These are phyloP conservation scores for Diceros bicornis DNA, from an alignment of 2,797 vertebrate genomes.

Conservation along the genomic window DNA sequence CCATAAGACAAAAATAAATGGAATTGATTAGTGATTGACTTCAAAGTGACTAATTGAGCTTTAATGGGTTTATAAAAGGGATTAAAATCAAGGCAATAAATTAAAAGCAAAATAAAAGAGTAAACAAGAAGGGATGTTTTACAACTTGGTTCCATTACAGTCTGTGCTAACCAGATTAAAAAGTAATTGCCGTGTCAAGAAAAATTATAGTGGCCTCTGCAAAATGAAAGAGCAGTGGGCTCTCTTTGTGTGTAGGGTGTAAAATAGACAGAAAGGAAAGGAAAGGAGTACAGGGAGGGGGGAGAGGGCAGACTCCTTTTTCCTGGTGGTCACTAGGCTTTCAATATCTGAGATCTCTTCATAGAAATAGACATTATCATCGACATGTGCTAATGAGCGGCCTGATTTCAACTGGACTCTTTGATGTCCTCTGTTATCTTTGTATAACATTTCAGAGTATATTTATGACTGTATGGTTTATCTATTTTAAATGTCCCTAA, in stretches of 20 bases:
- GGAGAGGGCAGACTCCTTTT: not conserved
- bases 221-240: constrained; percentile 79
- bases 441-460: not conserved
- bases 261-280: constrained; percentile 32
- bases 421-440: not conserved
- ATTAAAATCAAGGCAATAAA: constrained; percentile 89
- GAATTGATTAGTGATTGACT: constrained; percentile 90
- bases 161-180: constrained; percentile 89
- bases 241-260: constrained; percentile 57
- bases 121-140: constrained; percentile 90
- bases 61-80: constrained; percentile 89
- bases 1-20: constrained; percentile 86
- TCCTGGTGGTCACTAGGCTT: constrained; percentile 8
- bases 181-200: constrained; percentile 90
- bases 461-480: constrained; percentile 58
- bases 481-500: constrained; percentile 55
- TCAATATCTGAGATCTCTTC: not conserved
- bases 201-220: constrained; percentile 86
- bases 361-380: constrained; percentile 59
- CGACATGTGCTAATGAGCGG: constrained; percentile 47
- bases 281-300: not conserved
- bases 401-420: constrained; percentile 43
- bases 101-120: constrained; percentile 89
- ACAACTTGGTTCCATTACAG: constrained; percentile 89
- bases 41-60: constrained; percentile 89